These are phyloP conservation scores for Bufotes viridis DNA, from an alignment of 2,797 vertebrate genomes.

Conservation along the genomic window DNA sequence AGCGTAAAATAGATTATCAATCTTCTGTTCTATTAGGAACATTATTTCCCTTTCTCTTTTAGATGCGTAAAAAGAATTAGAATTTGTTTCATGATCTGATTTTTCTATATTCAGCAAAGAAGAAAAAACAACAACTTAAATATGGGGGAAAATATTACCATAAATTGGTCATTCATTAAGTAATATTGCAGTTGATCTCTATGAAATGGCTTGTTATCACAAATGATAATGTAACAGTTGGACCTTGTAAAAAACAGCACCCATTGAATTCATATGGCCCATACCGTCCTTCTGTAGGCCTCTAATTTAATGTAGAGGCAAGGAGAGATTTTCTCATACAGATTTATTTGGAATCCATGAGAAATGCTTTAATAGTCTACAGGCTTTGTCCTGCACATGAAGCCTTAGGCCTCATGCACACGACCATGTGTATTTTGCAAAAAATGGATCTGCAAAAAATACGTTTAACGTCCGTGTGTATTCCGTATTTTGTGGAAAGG, in stretches of 20 bases:
- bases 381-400: too few species aligned
- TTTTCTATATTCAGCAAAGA: not conserved
- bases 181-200: not conserved
- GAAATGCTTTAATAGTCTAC: too few species aligned
- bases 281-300: too few species aligned
- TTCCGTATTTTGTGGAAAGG: too few species aligned
- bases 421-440: too few species aligned
- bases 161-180: not conserved
- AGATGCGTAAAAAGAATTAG: constrained; percentile 1
- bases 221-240: not conserved
- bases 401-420: too few species aligned
- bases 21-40: constrained; percentile 23
- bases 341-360: not conserved
- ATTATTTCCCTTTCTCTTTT: not conserved
- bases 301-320: not conserved
- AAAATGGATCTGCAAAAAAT: too few species aligned
- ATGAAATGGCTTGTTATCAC: not conserved
- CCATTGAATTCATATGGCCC: too few species aligned
- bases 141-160: not conserved
- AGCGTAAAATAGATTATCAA: constrained; percentile 22
- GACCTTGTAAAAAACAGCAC: too few species aligned
- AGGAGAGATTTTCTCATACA: not conserved
- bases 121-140: not conserved
- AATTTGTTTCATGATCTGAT: not conserved
- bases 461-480: too few species aligned